A percentile compares a stretch with the other conserved stretches of the same genome.
Evolutionary conservation across 2,113 vertebrate genomes (phyloP).

Genomic region (Edolisoma coerulescens): DNA sequence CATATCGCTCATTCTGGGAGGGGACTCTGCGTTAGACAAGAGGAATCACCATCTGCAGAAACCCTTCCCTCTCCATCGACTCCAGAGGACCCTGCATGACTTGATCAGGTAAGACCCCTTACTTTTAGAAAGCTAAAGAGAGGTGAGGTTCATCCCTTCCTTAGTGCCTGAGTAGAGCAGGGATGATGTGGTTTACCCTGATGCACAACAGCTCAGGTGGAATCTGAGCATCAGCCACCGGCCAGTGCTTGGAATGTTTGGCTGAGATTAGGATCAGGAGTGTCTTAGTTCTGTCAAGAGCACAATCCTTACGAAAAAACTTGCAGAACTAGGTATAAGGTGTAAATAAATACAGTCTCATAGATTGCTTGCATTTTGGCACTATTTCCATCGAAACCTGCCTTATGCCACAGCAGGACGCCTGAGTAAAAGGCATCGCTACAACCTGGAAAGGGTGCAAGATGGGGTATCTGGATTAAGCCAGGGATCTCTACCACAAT

Average conservation of each 20-base stretch:
- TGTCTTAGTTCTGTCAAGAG: neutral
- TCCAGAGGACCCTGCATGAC: neutral
- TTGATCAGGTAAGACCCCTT: neutral
- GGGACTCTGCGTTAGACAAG: neutral
- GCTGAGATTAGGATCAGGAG: neutral
- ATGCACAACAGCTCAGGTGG: neutral
- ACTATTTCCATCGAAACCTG: neutral
- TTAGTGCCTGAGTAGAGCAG: neutral
- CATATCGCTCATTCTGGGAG: rapidly evolving
- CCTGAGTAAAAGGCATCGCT: neutral
- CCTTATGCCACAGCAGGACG: neutral
- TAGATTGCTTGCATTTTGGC: neutral
- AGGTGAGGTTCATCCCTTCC: neutral
- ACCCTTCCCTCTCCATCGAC: neutral
- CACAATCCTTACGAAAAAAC: neutral
- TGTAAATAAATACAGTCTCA: neutral
- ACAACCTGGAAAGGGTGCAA: neutral
- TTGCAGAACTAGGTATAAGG: neutral
- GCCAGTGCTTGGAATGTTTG: neutral
- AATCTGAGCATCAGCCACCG: neutral
- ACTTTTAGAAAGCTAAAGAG: neutral
- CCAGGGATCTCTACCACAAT: neutral
- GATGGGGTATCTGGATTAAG: neutral
- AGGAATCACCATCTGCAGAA: neutral
- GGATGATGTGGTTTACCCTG: neutral